These are phyloP conservation scores for Columba guinea DNA, from an alignment of 2,797 vertebrate species.

Conservation along the genomic window DNA sequence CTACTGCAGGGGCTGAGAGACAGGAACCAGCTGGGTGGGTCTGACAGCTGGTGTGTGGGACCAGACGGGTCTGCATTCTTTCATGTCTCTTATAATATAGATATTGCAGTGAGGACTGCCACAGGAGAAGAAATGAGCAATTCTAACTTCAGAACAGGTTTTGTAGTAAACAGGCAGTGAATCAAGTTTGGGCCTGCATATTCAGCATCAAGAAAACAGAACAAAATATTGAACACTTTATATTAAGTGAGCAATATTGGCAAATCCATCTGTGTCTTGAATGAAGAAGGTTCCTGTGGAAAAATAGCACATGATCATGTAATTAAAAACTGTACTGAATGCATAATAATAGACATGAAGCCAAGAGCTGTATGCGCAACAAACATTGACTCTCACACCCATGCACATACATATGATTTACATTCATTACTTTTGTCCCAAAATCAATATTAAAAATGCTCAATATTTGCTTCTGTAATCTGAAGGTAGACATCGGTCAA, in stretches of 20 bases:
- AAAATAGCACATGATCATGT: background rate
- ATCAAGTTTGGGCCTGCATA: background rate
- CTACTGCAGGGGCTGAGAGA: background rate
- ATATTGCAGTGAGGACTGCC: background rate
- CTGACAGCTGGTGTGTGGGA: background rate
- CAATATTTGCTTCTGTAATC: constrained; percentile 14
- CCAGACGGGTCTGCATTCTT: background rate
- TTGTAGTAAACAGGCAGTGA: background rate
- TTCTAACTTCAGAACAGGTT: background rate
- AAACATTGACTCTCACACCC: background rate
- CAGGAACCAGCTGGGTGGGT: background rate
- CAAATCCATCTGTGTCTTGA: background rate
- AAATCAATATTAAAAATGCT: constrained; percentile 31
- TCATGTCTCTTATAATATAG: background rate
- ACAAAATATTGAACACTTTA: background rate
- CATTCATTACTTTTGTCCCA: background rate
- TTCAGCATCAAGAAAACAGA: background rate
- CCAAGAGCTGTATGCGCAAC: background rate
- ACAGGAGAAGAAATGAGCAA: background rate
- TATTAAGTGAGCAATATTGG: background rate
- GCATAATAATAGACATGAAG: background rate
- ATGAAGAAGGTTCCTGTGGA: background rate
- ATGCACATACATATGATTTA: background rate
- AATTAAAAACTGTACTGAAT: background rate
- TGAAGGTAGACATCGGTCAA: constrained; percentile 24